Percentiles rank a stretch among this genome's conserved stretches.
phyloP scores from a whole-genome alignment of 1,140 invertebrate genomes.

The Choristoneura fumiferana region DNA sequence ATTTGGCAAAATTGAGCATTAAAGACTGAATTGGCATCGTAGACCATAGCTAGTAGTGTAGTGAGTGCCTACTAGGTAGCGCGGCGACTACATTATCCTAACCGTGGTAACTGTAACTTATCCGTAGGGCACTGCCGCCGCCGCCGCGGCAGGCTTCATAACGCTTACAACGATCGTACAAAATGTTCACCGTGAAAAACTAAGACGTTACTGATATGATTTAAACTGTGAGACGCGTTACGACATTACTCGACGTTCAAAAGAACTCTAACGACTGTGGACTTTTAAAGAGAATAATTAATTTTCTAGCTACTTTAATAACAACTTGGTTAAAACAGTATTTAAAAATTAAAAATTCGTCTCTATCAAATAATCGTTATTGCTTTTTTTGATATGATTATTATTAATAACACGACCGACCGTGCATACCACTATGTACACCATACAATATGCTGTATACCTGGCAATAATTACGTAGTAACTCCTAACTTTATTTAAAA shows the following conservation, averaged over 20 bases:
- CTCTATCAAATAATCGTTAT: slow-evolving; percentile 75
- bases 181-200: slow-evolving; percentile 42
- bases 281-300: slow-evolving; percentile 68
- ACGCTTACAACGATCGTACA: slow-evolving; percentile 27
- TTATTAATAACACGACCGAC: slow-evolving; percentile 34
- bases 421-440: slow-evolving; percentile 21
- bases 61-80: slow-evolving; percentile 61
- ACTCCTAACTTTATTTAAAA: slow-evolving; percentile 75
- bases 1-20: slow-evolving; percentile 79
- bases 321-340: slow-evolving; percentile 74
- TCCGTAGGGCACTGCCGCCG: neutral
- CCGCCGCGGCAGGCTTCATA: neutral
- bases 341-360: slow-evolving; percentile 68
- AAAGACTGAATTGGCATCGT: slow-evolving; percentile 69
- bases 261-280: slow-evolving; percentile 74
- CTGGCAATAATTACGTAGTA: slow-evolving; percentile 61
- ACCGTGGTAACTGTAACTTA: slow-evolving; percentile 74
- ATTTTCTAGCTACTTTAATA: slow-evolving; percentile 76
- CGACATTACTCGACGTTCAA: slow-evolving; percentile 70
- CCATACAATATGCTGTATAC: slow-evolving; percentile 38
- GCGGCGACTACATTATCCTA: slow-evolving; percentile 62
- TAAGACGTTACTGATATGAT: slow-evolving; percentile 62
- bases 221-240: slow-evolving; percentile 53
- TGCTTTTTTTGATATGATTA: slow-evolving; percentile 75
- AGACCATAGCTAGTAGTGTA: slow-evolving; percentile 51